Evolutionary conservation across 2,113 vertebrate genomes (phyloP).

Genomic region (Actenoides hombroni): DNA sequence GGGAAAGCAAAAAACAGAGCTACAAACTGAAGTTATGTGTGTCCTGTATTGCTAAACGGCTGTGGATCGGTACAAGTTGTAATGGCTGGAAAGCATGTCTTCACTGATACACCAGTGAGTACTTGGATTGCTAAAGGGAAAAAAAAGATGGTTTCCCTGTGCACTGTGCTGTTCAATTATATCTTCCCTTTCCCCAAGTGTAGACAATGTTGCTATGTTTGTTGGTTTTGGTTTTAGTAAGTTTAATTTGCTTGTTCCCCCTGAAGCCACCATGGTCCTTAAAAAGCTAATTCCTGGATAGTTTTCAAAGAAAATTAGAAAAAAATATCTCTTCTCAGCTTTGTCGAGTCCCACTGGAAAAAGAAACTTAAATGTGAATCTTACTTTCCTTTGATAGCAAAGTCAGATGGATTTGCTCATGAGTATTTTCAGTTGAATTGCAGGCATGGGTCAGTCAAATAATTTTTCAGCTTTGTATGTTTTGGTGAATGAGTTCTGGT

Average conservation of each 20-base stretch:
- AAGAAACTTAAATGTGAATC: neutral
- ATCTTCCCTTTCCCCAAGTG: neutral
- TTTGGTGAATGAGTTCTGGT: neutral
- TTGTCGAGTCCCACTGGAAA: constrained; percentile 3
- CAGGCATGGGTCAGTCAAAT: neutral
- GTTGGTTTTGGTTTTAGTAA: neutral
- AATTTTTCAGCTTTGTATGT: neutral
- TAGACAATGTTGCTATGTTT: neutral
- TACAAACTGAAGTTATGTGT: neutral
- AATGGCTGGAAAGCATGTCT: neutral
- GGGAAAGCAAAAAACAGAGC: neutral
- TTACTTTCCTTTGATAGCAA: neutral
- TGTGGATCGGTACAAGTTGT: neutral
- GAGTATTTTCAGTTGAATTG: neutral
- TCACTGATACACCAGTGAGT: neutral
- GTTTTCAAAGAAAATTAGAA: neutral
- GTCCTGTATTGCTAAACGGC: neutral
- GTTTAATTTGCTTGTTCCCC: neutral
- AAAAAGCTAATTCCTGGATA: neutral
- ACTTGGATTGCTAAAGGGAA: neutral
- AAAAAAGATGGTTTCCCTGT: neutral
- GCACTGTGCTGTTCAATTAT: neutral
- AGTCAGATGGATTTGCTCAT: neutral
- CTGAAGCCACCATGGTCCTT: neutral
- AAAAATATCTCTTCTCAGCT: neutral